Base-by-base conservation (phyloP, 2,797 vertebrate species). In the Sitta carolinensis region DNA sequence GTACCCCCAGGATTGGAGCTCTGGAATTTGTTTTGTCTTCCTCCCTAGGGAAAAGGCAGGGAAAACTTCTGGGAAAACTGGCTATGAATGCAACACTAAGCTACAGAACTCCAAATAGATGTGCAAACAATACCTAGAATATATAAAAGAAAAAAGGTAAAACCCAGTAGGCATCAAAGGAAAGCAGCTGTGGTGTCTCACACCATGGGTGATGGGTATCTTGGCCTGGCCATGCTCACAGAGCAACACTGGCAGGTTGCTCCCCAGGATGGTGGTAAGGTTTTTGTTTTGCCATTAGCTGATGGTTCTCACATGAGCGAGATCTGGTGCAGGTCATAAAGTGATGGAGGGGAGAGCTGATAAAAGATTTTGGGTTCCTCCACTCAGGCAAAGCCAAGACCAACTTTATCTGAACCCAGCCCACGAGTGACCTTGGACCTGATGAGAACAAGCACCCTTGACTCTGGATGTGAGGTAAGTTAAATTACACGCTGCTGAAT, bases 381-480 rank as follows among this genome's bases (percentile, higher is more conserved):
- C 42, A 3, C 3, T 45, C 32, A 69, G 25, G 17, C 29, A 57
- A 72, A 54, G n/a, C n/a, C 38, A 79, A 74, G 36, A 45, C 9
- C 11, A 63, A 7, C 54, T 94, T 92, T 47, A 61, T 52, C 42
- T 78, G 58, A 51, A 43, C 47, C 21, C 45, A 54, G 58, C 74
- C 84, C 36, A 50, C 1, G 14, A 1, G 25, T 72, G 84, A 94
- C 85, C 76, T 90, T 3, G 3, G 74, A 50, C 47, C 87, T 87
- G 66, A 84, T 63, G 61, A 40, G 82, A 34, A 38, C 38, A 86
- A 77, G 92, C 81, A 74, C 83, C 58, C 36, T 59, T 22, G 55
- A 30, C 63, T 86, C 75, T 91, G 50, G 69, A 93, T 59, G 69
- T 5, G 69, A 94, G 77, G 76, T 91, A 92, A 72, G 82, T 89